Conservation (phyloP, 2,888 invertebrate species). For the Synanthedon formicaeformis region DNA sequence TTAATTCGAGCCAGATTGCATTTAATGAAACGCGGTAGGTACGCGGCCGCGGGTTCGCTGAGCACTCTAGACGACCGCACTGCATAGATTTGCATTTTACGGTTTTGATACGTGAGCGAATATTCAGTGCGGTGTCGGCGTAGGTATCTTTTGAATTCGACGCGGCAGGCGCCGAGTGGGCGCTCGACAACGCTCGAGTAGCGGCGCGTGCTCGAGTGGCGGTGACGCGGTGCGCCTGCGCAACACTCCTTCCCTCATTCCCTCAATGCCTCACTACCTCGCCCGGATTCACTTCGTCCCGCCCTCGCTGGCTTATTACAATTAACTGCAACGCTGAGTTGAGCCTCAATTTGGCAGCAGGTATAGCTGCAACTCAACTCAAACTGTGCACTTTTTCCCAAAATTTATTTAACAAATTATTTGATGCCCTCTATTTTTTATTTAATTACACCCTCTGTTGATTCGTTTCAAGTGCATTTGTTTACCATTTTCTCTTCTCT, state of each 20-base stretch:
- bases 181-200: slow-evolving; percentile 53
- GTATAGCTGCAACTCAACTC: not conserved
- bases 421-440: not conserved
- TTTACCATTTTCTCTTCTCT: too few relatives aligned
- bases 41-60: slow-evolving; percentile 30
- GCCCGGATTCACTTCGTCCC: slow-evolving; percentile 5
- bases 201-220: slow-evolving; percentile 64
- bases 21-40: slow-evolving; percentile 50
- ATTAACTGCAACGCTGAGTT: slow-evolving; percentile 51
- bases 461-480: too few relatives aligned
- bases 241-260: slow-evolving; percentile 14
- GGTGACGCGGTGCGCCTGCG: slow-evolving; percentile 54
- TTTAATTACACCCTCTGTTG: too few relatives aligned
- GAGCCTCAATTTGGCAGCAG: slow-evolving; percentile 48
- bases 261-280: slow-evolving; percentile 7
- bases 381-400: not conserved
- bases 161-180: slow-evolving; percentile 58
- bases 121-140: slow-evolving; percentile 63
- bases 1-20: slow-evolving; percentile 59
- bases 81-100: slow-evolving; percentile 70
- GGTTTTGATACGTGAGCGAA: slow-evolving; percentile 67
- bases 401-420: not conserved
- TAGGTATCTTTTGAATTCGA: slow-evolving; percentile 68
- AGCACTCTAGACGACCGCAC: slow-evolving; percentile 61
- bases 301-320: slow-evolving; percentile 45